Evolutionary conservation across 2,797 vertebrate species (phyloP), one percentile per base, ranked within the genome.

Genomic region (Lacerta viridis): DNA sequence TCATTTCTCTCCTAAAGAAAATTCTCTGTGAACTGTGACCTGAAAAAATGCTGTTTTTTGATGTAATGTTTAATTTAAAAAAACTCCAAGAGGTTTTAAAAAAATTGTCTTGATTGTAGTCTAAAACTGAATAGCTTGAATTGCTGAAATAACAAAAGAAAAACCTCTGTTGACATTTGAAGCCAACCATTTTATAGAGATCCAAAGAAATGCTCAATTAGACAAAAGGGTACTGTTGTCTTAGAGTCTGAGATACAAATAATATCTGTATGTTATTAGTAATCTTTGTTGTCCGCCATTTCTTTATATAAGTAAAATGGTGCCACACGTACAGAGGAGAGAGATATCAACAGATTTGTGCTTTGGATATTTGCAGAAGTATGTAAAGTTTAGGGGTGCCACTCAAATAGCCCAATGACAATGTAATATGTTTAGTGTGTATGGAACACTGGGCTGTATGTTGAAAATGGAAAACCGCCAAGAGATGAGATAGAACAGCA

Each of bases 11-110:
- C 61, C 77, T 87, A 83, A 46, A 36, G 80, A 75, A 90, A 87
- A 93, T 94, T 95, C 93, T 89, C 83, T 86, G n/a, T 78, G 39
- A 92, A 72, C 77, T 92, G 43, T 91, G 41, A 85, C 41, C 74
- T 92, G 80, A 61, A 91, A 85, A 64, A 86, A 83, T 87, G 43
- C 13, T 87, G 2, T 39, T 83, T 92, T 84, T 74, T 20, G 89
- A 80, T 87, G 50, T 90, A 27, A 87, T 77, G 11, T 91, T 71
- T 27, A 88, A 83, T 59, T 85, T 89, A 86, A 43, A 59, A 91
- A 69, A 77, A 13, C 59, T 79, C 29, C 36, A 9, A 80, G 59
- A 80, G 64, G 6, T 81, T 85, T 66, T 5, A 10, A 55, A 71
- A n/a, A 74, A 6, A 64, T 29, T 64, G 4, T 36, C 7, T 18